Evolutionary conservation across 2,888 invertebrate genomes (phyloP).

Genomic region (Diploptera punctata): DNA sequence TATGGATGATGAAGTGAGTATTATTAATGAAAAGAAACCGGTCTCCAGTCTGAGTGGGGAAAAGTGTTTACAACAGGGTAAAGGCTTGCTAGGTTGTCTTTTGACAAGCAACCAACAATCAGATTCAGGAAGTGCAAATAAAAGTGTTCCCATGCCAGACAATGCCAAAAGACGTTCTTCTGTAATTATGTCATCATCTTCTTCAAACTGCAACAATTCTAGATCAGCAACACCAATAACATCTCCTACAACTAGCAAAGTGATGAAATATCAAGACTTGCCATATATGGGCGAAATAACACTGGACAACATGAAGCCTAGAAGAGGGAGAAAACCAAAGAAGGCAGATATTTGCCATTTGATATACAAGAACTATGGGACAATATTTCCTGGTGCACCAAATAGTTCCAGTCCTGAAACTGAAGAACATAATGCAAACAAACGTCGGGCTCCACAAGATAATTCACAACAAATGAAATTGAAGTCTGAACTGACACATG

Average conservation of each 20-base stretch:
- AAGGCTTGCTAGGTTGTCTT: slow-evolving; percentile 36
- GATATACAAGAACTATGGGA: slow-evolving; percentile 91
- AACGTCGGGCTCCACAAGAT: background rate
- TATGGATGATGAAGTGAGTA: slow-evolving; percentile 20
- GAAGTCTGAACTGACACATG: background rate
- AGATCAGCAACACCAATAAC: slow-evolving; percentile 7
- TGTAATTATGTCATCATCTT: slow-evolving; percentile 38
- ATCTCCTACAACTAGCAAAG: slow-evolving; percentile 49
- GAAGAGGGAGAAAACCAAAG: slow-evolving; percentile 87
- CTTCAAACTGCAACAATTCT: background rate
- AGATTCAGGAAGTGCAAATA: background rate
- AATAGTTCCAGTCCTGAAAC: slow-evolving; percentile 5
- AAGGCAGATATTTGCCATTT: slow-evolving; percentile 92
- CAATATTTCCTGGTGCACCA: slow-evolving; percentile 80
- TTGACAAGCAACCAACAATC: slow-evolving; percentile 29
- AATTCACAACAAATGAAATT: background rate
- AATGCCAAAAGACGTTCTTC: slow-evolving; percentile 36
- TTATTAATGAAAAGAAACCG: slow-evolving; percentile 13
- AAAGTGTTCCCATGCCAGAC: background rate
- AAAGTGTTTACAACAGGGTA: slow-evolving; percentile 25
- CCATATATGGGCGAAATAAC: slow-evolving; percentile 95
- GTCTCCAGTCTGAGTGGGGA: background rate
- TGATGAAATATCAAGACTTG: slow-evolving; percentile 79
- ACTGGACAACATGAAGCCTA: slow-evolving; percentile 83
- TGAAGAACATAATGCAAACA: slow-evolving; percentile 16